Conservation (phyloP, 2,888 invertebrate species). For the Cephus spinipes region DNA sequence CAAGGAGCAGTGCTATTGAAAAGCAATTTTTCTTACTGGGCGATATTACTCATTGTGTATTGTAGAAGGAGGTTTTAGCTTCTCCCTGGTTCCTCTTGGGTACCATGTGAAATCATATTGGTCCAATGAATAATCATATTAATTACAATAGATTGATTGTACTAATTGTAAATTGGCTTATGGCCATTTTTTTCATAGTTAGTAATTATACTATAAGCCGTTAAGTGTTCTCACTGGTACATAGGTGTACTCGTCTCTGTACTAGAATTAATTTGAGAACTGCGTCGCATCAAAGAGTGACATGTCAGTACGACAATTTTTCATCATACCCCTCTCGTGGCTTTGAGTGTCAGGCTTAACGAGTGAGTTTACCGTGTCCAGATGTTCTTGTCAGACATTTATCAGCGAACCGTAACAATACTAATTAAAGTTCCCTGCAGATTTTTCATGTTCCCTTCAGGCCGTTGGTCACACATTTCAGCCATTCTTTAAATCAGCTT, state of each 20-base stretch:
- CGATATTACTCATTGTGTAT: not conserved
- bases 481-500: not conserved
- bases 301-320: not conserved
- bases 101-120: not conserved
- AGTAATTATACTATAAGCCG: not conserved
- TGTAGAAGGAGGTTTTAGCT: not conserved
- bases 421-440: not conserved
- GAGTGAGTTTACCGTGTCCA: not conserved
- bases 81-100: not conserved
- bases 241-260: not conserved
- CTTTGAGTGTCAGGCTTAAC: not conserved
- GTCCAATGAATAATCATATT: not conserved
- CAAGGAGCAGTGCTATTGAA: constrained; percentile 44
- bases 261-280: not conserved
- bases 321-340: not conserved
- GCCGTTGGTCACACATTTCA: not conserved
- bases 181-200: not conserved
- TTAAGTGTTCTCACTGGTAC: not conserved
- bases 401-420: not conserved
- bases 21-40: not conserved
- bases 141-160: not conserved
- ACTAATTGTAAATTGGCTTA: not conserved
- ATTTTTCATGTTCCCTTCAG: not conserved
- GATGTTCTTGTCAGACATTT: not conserved
- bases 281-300: not conserved